Conservation (phyloP, 1,140 invertebrate species). For the Temnothorax longispinosus region DNA sequence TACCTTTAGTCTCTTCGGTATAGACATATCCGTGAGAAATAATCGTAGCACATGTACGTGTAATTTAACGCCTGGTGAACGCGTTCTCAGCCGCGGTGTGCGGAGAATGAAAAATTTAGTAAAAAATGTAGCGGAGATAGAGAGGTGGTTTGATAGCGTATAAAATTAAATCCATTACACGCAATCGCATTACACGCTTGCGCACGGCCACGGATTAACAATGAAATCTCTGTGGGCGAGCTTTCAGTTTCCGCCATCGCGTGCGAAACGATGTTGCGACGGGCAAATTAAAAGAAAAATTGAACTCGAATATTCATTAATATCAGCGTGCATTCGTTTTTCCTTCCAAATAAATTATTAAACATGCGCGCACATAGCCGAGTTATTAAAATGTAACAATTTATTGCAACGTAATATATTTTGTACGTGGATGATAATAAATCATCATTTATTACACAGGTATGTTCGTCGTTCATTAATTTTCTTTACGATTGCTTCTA, state of each 20-base stretch:
- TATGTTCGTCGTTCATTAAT: conserved; percentile 12
- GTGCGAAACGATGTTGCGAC: not conserved
- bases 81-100: not conserved
- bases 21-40: not conserved
- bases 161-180: conserved; percentile 57
- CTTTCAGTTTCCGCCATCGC: conserved; percentile 4
- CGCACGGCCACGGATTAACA: conserved; percentile 58
- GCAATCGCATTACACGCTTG: conserved; percentile 30
- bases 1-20: not conserved
- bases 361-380: not conserved
- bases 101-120: conserved; percentile 22
- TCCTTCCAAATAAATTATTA: conserved; percentile 61
- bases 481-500: conserved; percentile 19
- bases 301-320: conserved; percentile 65
- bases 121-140: conserved; percentile 42
- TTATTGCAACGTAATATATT: conserved; percentile 36
- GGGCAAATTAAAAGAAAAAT: conserved; percentile 64
- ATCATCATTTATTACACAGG: not conserved
- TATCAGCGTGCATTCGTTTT: not conserved
- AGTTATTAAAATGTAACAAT: conserved; percentile 51
- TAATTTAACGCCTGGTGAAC: not conserved
- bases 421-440: conserved; percentile 19
- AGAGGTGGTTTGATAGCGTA: conserved; percentile 38
- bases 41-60: not conserved
- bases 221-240: conserved; percentile 44